Conservation (phyloP, 2,888 invertebrate genomes). For the Athetis lepigone region DNA sequence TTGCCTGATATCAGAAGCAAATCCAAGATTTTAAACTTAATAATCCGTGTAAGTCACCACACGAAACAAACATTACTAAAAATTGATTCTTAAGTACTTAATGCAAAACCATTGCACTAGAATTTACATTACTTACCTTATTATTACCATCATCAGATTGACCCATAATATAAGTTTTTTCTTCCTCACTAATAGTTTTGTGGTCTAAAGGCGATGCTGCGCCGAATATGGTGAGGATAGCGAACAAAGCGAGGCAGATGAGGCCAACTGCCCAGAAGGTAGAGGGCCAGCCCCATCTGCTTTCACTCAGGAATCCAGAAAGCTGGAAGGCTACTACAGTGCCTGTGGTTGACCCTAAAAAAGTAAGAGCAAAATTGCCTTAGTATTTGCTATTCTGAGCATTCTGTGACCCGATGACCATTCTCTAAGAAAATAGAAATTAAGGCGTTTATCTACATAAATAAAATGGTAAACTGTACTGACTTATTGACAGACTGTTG, state of each 20-base stretch:
- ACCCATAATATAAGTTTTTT: constrained; percentile 85
- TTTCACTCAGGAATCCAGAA: constrained; percentile 91
- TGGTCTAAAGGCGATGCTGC: constrained; percentile 86
- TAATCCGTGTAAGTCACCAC: no score
- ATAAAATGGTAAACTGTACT: no score
- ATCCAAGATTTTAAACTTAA: no score
- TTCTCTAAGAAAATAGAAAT: no score
- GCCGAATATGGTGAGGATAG: constrained; percentile 83
- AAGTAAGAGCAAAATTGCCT: not conserved
- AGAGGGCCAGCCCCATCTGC: constrained; percentile 91
- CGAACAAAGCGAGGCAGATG: constrained; percentile 86
- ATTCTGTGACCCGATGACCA: no score
- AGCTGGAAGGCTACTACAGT: constrained; percentile 92
- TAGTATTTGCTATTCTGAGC: no score
- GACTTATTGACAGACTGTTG: no score
- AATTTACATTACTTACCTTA: constrained; percentile 57
- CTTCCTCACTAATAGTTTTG: constrained; percentile 82
- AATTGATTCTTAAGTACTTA: no score
- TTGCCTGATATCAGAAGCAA: no score
- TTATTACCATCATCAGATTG: constrained; percentile 58
- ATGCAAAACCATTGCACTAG: no score
- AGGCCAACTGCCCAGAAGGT: constrained; percentile 91
- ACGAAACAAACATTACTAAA: no score
- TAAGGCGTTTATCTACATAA: no score
- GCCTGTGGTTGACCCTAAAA: constrained; percentile 92